Base-by-base conservation (phyloP, 2,888 invertebrate species). In the Noctua janthina region DNA sequence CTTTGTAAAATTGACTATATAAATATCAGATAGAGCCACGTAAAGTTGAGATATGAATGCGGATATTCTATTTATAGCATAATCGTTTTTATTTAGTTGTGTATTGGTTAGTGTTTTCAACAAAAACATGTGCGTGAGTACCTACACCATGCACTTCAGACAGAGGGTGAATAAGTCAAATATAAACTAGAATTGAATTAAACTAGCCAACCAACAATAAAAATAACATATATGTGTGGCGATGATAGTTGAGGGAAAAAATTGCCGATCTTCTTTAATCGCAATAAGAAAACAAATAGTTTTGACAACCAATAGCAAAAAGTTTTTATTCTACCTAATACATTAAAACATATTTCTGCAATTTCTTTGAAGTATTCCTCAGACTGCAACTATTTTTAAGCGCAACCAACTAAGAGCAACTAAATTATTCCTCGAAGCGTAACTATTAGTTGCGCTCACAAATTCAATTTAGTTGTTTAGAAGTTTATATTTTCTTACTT, bases 1-100 rank as follows among this genome's bases (percentile, higher is more conserved):
- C 84, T 7, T 49, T 56, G 49, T 70, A 66, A 17, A 46, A 77
- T 7, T 43, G 29, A 17, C 15, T 43, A n/a, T 17, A n/a, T 71
- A 81, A 46, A 78, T 67, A 84, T 84, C 79, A 66, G 78, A 69
- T 81, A 77, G 0, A 83, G 39, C 49, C 17, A 66, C 35, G 20
- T 35, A 20, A 35, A 29, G 1, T 66, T 10, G n/a, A 82, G 81
- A 82, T 82, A 84, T 29, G 66, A 79, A n/a, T 82, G 85, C 84
- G 84, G 66, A 46, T 71, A 66, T 66, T 84, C 80, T 82, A 67
- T 81, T 59, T 35, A 51, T 81, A 71, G 51, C 20, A 46, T 66
- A 11, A 66, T 66, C 35, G 39, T 78, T 46, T 51, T 71, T 39
- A n/a, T 66, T 67, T 35, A 11, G 35, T 64, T 64, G 35, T 11